Base-by-base conservation (phyloP, 2,113 vertebrate genomes). In the Oryzias curvinotus region DNA sequence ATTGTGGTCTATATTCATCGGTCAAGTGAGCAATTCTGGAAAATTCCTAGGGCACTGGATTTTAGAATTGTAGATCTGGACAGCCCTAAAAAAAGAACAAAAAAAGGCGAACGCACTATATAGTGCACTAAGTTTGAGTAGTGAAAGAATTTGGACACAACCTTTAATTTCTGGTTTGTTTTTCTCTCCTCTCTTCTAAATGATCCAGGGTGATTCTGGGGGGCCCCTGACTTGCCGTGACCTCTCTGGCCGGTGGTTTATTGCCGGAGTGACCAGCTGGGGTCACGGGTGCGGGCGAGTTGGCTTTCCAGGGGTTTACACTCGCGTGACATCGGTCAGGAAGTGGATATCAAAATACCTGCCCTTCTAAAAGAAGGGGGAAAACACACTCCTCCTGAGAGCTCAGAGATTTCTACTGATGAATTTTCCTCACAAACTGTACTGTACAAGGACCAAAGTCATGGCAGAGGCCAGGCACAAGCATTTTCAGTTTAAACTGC, bases 231-330 rank as follows among this genome's bases (percentile, higher is more conserved):
- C 93, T n/a, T 98, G 97, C 62, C 90, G 89, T 58, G 93, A 94
- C 72, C 70, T 76, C 19, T 93, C 92, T 0, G 94, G 95, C 44
- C 92, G 86, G 25, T 99, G 97, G 97, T 98, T 98, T 80, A 85
- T 97, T 10, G 95, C 95, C 3, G 96, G 97, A 73, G 93, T 98
- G 86, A 98, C 96, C 19, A 98, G 96, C 87, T 98, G 96, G 96
- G 96, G 96, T 67, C 94, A 95, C 0, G 95, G 95, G 75, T 99
- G 97, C 2, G 95, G 93, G 4, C 89, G 95, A 68, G 91, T 85
- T 0, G 90, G 93, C 78, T 96, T 93, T 73, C 96, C 95, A 0
- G 96, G 96, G 0, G 95, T 98, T 83, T 98, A 98, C 81, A 93
- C 93, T 55, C 92, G 91, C 14, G 93, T 98, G 66, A 95, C 95